Evolutionary conservation across 2,888 invertebrate genomes (phyloP).

Genomic region (Acanthosoma haemorrhoidale): DNA sequence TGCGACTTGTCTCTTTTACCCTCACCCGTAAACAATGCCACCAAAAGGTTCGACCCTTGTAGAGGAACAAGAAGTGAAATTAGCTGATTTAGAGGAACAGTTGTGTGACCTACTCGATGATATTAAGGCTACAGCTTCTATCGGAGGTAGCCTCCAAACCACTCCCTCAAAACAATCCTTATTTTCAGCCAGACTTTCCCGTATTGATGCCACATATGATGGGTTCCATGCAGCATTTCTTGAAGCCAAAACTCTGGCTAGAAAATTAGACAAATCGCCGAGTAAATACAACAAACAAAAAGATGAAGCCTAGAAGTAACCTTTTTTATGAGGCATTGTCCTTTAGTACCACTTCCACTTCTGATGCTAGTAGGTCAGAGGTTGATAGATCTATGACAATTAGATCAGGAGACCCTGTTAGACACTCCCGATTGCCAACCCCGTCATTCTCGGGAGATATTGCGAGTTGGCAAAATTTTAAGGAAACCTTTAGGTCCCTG

Average conservation of each 20-base stretch:
- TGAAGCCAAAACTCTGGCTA: not conserved
- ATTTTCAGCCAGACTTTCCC: too few relatives aligned
- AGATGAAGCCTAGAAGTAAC: not conserved
- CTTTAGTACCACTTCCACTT: not conserved
- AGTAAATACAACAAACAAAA: not conserved
- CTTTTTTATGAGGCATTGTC: not conserved
- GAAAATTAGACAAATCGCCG: not conserved
- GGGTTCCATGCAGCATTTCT: not conserved
- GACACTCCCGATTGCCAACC: not conserved
- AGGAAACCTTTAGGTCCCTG: not conserved
- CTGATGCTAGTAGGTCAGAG: not conserved
- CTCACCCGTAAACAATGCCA: too few relatives aligned
- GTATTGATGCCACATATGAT: not conserved
- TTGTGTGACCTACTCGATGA: not conserved
- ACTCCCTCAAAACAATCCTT: not conserved
- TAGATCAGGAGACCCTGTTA: not conserved
- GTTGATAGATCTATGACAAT: not conserved
- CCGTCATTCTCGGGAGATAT: not conserved
- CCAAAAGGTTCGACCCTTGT: slow-evolving; percentile 55
- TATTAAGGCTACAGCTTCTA: not conserved
- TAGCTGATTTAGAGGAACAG: not conserved
- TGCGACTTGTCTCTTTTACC: too few relatives aligned
- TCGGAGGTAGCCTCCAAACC: not conserved
- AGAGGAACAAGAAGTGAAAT: not conserved
- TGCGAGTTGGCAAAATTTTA: not conserved